phyloP scores from a whole-genome alignment of 2,888 invertebrate genomes.

The Andrena camellia region DNA sequence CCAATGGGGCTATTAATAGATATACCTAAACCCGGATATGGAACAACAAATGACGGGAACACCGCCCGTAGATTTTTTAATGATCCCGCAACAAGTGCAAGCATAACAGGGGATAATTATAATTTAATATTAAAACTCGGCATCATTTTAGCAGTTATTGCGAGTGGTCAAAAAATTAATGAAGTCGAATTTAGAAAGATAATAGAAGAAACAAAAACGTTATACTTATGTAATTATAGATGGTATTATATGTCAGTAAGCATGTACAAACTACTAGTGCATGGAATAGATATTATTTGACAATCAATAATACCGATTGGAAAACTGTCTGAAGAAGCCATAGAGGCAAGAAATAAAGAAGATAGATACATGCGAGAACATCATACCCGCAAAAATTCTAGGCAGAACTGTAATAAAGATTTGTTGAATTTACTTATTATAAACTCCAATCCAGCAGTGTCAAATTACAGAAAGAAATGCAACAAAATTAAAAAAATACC shows the following conservation, averaged over 20 bases:
- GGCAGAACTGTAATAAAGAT: background rate
- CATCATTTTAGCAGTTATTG: constrained; percentile 11
- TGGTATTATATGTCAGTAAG: constrained; percentile 22
- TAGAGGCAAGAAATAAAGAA: background rate
- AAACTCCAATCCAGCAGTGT: background rate
- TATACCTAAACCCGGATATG: background rate
- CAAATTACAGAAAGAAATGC: background rate
- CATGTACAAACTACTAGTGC: constrained; percentile 29
- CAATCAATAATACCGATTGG: constrained; percentile 3
- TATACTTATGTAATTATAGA: constrained; percentile 5
- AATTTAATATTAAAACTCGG: constrained; percentile 6
- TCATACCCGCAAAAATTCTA: background rate
- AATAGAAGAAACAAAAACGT: constrained; percentile 1
- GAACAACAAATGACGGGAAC: constrained; percentile 17
- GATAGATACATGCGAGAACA: background rate
- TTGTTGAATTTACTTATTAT: background rate
- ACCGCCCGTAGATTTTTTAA: constrained; percentile 17
- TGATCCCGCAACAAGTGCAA: background rate
- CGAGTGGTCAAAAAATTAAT: constrained; percentile 5
- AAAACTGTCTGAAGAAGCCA: background rate
- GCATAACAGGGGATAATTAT: constrained; percentile 6
- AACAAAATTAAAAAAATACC: too few relatives aligned
- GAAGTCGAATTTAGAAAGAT: background rate
- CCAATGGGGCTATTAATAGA: constrained; percentile 13
- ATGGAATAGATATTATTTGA: background rate